Base-by-base conservation (phyloP, 2,113 vertebrate species). In the Typhlomys cinereus region DNA sequence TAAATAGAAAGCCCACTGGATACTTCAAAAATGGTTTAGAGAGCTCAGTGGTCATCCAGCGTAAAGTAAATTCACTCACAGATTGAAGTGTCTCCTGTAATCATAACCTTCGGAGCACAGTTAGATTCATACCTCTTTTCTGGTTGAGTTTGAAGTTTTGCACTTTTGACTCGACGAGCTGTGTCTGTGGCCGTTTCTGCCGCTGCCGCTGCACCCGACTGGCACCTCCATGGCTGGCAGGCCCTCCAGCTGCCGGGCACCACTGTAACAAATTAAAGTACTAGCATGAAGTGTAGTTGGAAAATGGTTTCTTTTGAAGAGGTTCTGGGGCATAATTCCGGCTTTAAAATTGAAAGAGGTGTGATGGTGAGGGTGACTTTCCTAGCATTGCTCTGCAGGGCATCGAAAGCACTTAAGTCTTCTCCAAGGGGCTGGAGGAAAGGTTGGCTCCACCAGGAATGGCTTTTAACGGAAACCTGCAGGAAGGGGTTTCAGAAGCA, bases 241-340 rank as follows among this genome's bases (percentile, higher is more conserved):
- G 97, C 39, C 94, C 93, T 93, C 64, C 96, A 91, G 66, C 96
- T 81, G 96, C 96, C 95, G 57, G 79, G 96, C 4, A 93, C 94
- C 93, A 97, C 99, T 99, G 94, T 75, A 9, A 91, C 39, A 89
- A 95, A 96, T 0, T n/a, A 95, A 74, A 93, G 94, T 20, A 66
- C 46, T 5, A 21, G 46, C 73, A 54, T 95, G 93, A 95, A 89
- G 95, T 81, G 66, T 23, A 5, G 89, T 34, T 39, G 80, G 57
- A 76, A 87, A 92, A 90, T 46, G 54, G 89, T 81, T 76, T 69
- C 69, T 64, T 94, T 62, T 74, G 80, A 85, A 90, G 74, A 86
- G 90, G 52, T 71, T 34, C 81, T 96, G 13, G 89, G 52, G 18
- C 62, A 44, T 48, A 80, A 74, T 85, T 91, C 62, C 70, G 39